These are phyloP conservation scores for Tachysurus fulvidraco DNA, from an alignment of 2,113 vertebrate genomes.

Conservation along the genomic window DNA sequence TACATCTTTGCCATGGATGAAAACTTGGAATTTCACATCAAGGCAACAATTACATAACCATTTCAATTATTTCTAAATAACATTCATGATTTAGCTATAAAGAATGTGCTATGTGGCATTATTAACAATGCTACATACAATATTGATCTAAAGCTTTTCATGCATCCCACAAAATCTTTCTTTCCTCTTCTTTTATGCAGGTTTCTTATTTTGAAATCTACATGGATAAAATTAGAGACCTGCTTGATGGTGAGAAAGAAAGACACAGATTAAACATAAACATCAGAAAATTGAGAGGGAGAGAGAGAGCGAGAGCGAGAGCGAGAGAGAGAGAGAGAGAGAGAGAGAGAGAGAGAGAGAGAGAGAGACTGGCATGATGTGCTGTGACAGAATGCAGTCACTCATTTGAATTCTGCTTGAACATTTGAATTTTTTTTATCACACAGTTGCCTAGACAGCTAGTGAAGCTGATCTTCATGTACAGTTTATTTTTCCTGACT, in stretches of 20 bases:
- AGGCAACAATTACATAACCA: constrained; percentile 68
- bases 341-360: neutral
- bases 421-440: constrained; percentile 3
- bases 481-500: neutral
- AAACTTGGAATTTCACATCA: constrained; percentile 94
- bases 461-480: neutral
- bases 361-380: neutral
- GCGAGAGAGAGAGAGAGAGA: too few species aligned
- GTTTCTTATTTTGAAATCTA: constrained; percentile 97
- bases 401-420: constrained; percentile 25
- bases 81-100: neutral
- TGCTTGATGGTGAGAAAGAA: constrained; percentile 83
- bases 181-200: constrained; percentile 58
- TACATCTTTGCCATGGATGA: constrained; percentile 95
- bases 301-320: neutral
- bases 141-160: neutral
- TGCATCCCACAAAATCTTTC: neutral
- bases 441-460: neutral
- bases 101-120: neutral
- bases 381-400: constrained; percentile 1
- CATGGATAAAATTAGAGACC: constrained; percentile 94
- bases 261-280: neutral
- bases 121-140: neutral
- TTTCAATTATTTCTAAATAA: neutral
- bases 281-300: too few species aligned